Percentiles rank a stretch among this genome's conserved stretches.
phyloP scores from a whole-genome alignment of 2,797 vertebrate genomes.

The Crenuchus spilurus region DNA sequence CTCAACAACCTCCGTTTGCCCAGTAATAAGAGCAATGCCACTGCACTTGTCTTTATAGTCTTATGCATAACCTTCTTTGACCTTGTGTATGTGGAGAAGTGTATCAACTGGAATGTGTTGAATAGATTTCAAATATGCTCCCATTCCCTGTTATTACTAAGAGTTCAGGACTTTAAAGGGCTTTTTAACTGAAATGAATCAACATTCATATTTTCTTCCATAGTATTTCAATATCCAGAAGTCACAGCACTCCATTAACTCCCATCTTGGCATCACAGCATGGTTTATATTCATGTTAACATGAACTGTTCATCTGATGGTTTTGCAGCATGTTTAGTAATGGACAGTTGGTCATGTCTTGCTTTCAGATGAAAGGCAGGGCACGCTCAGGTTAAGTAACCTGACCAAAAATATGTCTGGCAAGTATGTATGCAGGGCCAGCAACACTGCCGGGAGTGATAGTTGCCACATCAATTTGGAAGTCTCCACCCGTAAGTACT shows the following conservation, averaged over 20 bases:
- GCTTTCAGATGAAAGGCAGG: slow-evolving; percentile 79
- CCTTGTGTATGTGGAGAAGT: slow-evolving; percentile 20
- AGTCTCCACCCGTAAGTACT: slow-evolving; percentile 86
- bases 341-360: background rate
- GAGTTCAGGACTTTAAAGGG: background rate
- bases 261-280: slow-evolving; percentile 23
- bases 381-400: slow-evolving; percentile 88
- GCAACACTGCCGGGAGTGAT: slow-evolving; percentile 84
- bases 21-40: slow-evolving; percentile 21
- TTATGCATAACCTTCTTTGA: background rate
- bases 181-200: background rate
- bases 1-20: slow-evolving; percentile 13
- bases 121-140: background rate
- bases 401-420: slow-evolving; percentile 89
- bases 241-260: background rate
- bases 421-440: slow-evolving; percentile 85
- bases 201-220: background rate
- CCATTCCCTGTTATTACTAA: background rate
- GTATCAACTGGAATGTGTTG: slow-evolving; percentile 17
- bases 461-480: slow-evolving; percentile 89
- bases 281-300: background rate
- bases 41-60: background rate
- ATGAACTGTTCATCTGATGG: slow-evolving; percentile 61
- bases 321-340: background rate
- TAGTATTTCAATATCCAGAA: background rate